A percentile compares a stretch with the other conserved stretches of the same genome.
phyloP scores from a whole-genome alignment of 2,113 vertebrate species.

The Dicrurus megarhynchus region DNA sequence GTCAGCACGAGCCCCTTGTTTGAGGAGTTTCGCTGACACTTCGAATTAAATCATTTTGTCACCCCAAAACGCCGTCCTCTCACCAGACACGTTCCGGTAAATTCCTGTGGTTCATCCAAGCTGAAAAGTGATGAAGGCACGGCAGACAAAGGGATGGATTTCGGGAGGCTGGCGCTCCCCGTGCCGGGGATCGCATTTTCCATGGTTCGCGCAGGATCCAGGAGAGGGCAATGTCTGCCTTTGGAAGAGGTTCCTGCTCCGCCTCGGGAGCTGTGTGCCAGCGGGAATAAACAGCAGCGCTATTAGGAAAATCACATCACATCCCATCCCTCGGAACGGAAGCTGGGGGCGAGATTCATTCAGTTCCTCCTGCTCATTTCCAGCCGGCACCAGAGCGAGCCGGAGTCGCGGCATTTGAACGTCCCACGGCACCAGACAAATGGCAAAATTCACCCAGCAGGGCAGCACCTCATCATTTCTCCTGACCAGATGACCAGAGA shows the following conservation, averaged over 20 bases:
- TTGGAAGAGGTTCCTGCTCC: neutral
- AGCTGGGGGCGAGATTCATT: neutral
- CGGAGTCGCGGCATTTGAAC: neutral
- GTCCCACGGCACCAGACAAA: neutral
- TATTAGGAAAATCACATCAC: neutral
- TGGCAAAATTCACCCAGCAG: neutral
- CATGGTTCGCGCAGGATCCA: neutral
- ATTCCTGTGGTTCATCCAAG: neutral
- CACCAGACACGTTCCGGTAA: neutral
- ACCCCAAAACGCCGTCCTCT: neutral
- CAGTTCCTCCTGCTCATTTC: neutral
- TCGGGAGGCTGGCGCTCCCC: neutral
- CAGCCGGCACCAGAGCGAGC: neutral
- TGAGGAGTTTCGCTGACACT: neutral
- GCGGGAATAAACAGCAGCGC: neutral
- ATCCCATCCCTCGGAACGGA: neutral
- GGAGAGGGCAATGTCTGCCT: constrained; percentile 66
- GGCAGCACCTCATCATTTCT: neutral
- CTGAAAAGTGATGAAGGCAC: neutral
- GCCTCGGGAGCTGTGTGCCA: neutral
- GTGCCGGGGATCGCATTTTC: accelerated
- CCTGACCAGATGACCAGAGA: neutral
- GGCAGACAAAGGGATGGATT: neutral
- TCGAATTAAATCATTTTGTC: neutral
- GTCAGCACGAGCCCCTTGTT: neutral